Conservation (phyloP, 2,888 invertebrate species). For the Apocheima hispidaria region DNA sequence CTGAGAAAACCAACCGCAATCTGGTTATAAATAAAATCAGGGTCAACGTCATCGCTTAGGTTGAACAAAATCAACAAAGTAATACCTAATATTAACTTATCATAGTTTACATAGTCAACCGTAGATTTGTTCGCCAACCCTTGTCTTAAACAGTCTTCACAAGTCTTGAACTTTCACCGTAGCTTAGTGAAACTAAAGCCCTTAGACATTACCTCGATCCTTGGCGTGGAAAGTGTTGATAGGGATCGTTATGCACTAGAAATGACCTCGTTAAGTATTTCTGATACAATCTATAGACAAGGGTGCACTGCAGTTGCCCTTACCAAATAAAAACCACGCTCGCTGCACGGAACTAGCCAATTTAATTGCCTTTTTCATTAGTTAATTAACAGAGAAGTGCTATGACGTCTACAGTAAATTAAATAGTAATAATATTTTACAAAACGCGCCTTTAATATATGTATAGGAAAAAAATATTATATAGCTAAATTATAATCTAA, state of each 20-base stretch:
- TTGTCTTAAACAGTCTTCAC: background rate
- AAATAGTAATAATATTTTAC: no score
- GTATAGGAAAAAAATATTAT: no score
- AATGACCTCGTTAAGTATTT: conserved; percentile 28
- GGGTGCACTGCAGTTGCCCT: conserved; percentile 13
- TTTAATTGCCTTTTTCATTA: background rate
- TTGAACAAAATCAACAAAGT: no score
- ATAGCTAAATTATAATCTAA: no score
- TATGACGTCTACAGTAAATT: no score
- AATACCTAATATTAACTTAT: no score
- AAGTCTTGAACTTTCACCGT: background rate
- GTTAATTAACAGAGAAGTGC: no score
- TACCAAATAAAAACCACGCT: background rate
- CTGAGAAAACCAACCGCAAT: no score
- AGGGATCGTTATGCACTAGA: conserved; percentile 28
- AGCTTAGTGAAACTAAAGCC: conserved; percentile 15
- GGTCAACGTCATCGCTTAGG: no score
- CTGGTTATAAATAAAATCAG: no score
- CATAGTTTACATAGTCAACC: background rate
- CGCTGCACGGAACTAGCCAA: background rate
- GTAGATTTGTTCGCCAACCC: background rate
- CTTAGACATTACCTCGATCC: conserved; percentile 9
- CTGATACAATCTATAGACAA: conserved; percentile 27
- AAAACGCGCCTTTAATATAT: no score
- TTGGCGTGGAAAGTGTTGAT: conserved; percentile 29